Conservation (phyloP, 2,888 invertebrate species). For the Trissolcus brochymenae region DNA sequence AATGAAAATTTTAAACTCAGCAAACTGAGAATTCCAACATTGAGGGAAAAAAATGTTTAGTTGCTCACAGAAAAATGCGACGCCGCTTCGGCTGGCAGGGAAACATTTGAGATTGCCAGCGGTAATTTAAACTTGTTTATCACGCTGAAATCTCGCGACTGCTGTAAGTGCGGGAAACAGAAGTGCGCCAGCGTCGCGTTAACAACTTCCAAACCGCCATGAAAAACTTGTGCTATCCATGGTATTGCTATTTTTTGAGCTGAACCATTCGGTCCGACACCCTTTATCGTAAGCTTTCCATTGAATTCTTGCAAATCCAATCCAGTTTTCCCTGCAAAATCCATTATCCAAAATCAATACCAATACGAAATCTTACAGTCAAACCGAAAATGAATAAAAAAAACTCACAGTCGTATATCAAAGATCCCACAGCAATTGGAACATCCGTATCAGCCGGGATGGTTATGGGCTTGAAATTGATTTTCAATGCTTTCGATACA, state of each 20-base stretch:
- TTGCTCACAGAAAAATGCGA: slow-evolving; percentile 80
- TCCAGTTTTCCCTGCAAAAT: slow-evolving; percentile 79
- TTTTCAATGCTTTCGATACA: slow-evolving; percentile 81
- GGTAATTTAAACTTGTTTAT: slow-evolving; percentile 86
- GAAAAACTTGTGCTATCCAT: slow-evolving; percentile 80
- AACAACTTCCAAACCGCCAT: slow-evolving; percentile 79
- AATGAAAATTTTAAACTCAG: not conserved
- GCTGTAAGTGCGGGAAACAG: slow-evolving; percentile 70
- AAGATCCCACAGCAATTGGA: slow-evolving; percentile 81
- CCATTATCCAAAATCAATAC: not conserved
- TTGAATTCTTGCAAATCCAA: slow-evolving; percentile 78
- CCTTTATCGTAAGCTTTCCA: slow-evolving; percentile 79
- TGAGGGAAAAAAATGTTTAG: not conserved
- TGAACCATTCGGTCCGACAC: slow-evolving; percentile 72
- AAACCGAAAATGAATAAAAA: not conserved
- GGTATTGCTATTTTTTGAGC: slow-evolving; percentile 79
- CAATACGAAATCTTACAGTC: not conserved
- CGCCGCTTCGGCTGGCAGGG: slow-evolving; percentile 80
- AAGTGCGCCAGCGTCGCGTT: slow-evolving; percentile 79
- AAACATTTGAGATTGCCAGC: slow-evolving; percentile 84
- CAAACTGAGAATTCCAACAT: not conserved
- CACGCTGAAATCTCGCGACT: slow-evolving; percentile 79
- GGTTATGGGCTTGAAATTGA: slow-evolving; percentile 82
- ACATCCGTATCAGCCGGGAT: slow-evolving; percentile 81
- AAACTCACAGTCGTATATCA: slow-evolving; percentile 84